Base-by-base conservation (phyloP, 2,888 invertebrate genomes). In the Caenorhabditis wallacei region DNA sequence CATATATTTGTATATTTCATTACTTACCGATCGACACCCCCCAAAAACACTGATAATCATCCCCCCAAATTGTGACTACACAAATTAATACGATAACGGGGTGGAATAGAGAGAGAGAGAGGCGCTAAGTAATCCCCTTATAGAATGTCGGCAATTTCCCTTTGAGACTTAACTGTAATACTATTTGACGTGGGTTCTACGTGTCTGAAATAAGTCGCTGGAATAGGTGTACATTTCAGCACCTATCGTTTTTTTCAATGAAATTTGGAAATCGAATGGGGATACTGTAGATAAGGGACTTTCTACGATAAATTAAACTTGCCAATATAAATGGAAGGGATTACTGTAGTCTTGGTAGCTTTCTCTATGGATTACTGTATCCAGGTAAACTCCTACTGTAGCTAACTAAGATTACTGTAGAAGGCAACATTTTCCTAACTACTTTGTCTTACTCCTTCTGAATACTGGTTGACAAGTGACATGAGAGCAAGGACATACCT, bases 61-160 rank as follows among this genome's bases (percentile, higher is more conserved):
- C 2, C 35, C 35, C 35, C 35, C 40, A 40, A 40, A 40, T 16
- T 11, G 16, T 8, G 16, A 20, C 20, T 20, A 59, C 18, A 59
- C 22, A 59, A 40, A 48, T 30, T 74, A 74, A 74, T 74, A 46
- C 66, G 74, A 74, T 74, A 74, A 63, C 5, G 18, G 35, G 5
- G n/a, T 7, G 2, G 24, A 13, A n/a, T n/a, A 22, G 53, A 54
- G 24, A 54, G 26, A 24, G 16, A 54, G 26, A 20, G 54, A 74
- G 74, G 64, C 66, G 74, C 51, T 37, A 64, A 30, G 46, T 74
- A 74, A 74, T 74, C 74, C 74, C 64, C 74, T 74, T 74, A 74
- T 7, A 35, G 35, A 18, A 48, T 48, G 74, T 53, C 66, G 66
- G 61, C 74, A 48, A 30, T 37, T 35, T 24, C 64, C 53, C 53